These are phyloP conservation scores for Microctenopoma steveboyesi DNA, from an alignment of 2,797 vertebrate species.

Conservation along the genomic window DNA sequence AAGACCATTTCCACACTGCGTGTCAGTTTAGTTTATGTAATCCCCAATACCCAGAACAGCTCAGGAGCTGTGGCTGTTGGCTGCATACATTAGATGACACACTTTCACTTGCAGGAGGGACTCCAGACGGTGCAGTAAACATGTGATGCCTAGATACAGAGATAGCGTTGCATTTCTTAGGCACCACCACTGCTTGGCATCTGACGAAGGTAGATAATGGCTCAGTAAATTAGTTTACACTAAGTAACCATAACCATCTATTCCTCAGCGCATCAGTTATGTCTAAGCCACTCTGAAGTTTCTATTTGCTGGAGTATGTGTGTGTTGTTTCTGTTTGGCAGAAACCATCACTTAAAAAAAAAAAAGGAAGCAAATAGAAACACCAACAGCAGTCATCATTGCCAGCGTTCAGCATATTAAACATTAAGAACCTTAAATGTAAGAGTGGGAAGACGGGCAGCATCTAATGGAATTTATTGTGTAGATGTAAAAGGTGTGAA, in stretches of 20 bases:
- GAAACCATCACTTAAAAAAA: conserved; percentile 7
- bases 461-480: conserved; percentile 7
- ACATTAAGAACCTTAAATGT: conserved; percentile 3
- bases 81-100: conserved; percentile 79
- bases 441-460: conserved; percentile 9
- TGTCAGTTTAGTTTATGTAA: conserved; percentile 77
- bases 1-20: conserved; percentile 60
- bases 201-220: conserved; percentile 32
- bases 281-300: background rate
- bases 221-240: conserved; percentile 24
- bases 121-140: conserved; percentile 69
- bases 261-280: conserved; percentile 10
- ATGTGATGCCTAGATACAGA: conserved; percentile 73
- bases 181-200: conserved; percentile 17
- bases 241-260: conserved; percentile 21
- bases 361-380: conserved; percentile 38
- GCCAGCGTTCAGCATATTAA: conserved; percentile 4
- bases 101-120: conserved; percentile 76
- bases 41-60: conserved; percentile 72
- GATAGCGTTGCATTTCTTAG: conserved; percentile 46
- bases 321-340: conserved; percentile 21
- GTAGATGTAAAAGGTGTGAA: background rate
- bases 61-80: conserved; percentile 70
- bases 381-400: background rate
- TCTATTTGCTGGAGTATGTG: conserved; percentile 11